These are phyloP conservation scores for Drosophila serrata DNA, from an alignment of 1,140 invertebrate species.

Conservation along the genomic window DNA sequence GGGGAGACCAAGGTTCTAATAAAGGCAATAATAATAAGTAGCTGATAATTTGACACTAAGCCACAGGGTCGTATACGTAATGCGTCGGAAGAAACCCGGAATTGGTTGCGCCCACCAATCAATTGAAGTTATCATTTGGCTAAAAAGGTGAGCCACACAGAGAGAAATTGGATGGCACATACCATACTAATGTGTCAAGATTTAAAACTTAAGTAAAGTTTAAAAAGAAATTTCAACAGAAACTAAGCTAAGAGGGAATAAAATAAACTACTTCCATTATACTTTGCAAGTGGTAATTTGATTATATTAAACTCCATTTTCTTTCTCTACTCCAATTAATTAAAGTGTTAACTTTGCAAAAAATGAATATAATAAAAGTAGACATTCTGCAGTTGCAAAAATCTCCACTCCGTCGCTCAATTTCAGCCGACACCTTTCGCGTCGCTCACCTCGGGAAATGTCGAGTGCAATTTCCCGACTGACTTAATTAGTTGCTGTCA, in stretches of 20 bases:
- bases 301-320: background rate
- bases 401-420: slow-evolving; percentile 19
- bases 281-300: background rate
- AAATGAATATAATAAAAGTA: background rate
- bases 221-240: background rate
- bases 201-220: background rate
- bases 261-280: too few relatives aligned
- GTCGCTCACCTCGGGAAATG: slow-evolving; percentile 27
- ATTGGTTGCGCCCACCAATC: slow-evolving; percentile 9
- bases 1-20: slow-evolving; percentile 34
- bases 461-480: slow-evolving; percentile 46
- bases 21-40: slow-evolving; percentile 52
- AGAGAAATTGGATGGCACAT: background rate
- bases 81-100: slow-evolving; percentile 22
- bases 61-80: slow-evolving; percentile 41
- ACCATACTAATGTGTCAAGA: background rate
- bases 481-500: slow-evolving; percentile 63
- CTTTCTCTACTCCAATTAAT: background rate
- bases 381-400: slow-evolving; percentile 10
- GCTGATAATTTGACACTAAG: slow-evolving; percentile 59
- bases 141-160: background rate
- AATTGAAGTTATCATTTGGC: slow-evolving; percentile 11
- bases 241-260: background rate
- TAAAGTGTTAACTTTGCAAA: slow-evolving; percentile 9
- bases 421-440: slow-evolving; percentile 25